A percentile compares a stretch with the other conserved stretches of the same genome.
phyloP scores from a whole-genome alignment of 2,888 invertebrate species.

The Alitta virens region DNA sequence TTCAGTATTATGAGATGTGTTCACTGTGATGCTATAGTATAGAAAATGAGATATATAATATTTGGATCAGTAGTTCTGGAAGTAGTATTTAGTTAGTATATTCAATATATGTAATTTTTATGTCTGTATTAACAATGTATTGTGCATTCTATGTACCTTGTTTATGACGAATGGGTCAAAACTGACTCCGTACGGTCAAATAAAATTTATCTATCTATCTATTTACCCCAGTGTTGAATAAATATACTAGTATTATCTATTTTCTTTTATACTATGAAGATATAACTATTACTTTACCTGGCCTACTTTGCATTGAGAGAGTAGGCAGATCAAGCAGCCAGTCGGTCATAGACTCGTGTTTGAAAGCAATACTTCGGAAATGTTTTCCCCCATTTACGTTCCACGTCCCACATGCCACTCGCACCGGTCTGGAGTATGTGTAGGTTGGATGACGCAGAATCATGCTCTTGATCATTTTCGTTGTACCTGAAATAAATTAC shows the following conservation, averaged over 20 bases:
- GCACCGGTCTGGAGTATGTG: constrained; percentile 56
- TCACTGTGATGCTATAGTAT: too few species aligned
- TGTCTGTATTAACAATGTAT: too few species aligned
- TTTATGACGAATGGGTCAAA: too few species aligned
- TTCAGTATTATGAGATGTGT: too few species aligned
- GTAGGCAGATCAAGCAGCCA: constrained; percentile 76
- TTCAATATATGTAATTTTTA: too few species aligned
- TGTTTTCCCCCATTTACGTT: constrained; percentile 99
- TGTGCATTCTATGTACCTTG: too few species aligned
- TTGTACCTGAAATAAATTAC: background rate
- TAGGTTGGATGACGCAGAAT: constrained; percentile 43
- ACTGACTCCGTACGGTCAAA: too few species aligned
- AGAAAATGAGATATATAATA: too few species aligned
- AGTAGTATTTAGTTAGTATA: too few species aligned
- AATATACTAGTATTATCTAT: background rate
- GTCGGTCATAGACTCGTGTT: constrained; percentile 61
- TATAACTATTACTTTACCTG: too few species aligned
- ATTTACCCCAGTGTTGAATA: background rate
- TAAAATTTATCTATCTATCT: too few species aligned
- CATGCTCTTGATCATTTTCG: constrained; percentile 26
- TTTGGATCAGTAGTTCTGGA: too few species aligned
- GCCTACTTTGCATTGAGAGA: constrained; percentile 51
- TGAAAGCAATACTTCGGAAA: constrained; percentile 92
- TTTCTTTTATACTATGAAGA: background rate
- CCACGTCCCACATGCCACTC: constrained; percentile 91